Evolutionary conservation across 2,797 vertebrate species (phyloP).

Genomic region (Paramormyrops hopkinsi): DNA sequence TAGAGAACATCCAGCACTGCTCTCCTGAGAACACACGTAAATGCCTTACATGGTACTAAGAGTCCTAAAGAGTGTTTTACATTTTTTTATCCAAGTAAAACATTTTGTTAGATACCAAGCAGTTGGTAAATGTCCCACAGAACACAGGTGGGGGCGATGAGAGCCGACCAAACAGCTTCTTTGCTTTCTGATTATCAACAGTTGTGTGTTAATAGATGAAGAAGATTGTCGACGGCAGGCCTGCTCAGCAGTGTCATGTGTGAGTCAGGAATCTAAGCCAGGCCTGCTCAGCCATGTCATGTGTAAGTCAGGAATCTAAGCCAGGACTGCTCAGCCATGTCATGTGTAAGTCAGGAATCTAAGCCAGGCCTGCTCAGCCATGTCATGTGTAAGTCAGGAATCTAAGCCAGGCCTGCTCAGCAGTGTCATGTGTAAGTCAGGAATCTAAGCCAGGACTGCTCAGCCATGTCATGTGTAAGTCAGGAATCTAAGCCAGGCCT

Average conservation of each 20-base stretch:
- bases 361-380: too few species aligned
- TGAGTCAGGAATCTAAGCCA: too few species aligned
- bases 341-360: too few species aligned
- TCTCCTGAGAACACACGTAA: background rate
- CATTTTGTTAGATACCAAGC: background rate
- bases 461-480: too few species aligned
- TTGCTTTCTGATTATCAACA: background rate
- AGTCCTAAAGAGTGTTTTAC: background rate
- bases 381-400: too few species aligned
- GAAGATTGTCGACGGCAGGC: background rate
- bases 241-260: background rate
- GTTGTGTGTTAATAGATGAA: background rate
- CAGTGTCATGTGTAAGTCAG: too few species aligned
- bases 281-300: too few species aligned
- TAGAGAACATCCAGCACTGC: background rate
- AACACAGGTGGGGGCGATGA: background rate
- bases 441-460: background rate
- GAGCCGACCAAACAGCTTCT: background rate
- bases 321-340: too few species aligned
- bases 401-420: background rate
- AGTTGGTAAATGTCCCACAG: background rate
- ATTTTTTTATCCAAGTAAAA: background rate
- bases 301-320: too few species aligned
- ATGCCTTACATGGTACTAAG: background rate
- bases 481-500: background rate